Conservation (phyloP, 2,888 invertebrate species). For the Sacculina carcini region DNA sequence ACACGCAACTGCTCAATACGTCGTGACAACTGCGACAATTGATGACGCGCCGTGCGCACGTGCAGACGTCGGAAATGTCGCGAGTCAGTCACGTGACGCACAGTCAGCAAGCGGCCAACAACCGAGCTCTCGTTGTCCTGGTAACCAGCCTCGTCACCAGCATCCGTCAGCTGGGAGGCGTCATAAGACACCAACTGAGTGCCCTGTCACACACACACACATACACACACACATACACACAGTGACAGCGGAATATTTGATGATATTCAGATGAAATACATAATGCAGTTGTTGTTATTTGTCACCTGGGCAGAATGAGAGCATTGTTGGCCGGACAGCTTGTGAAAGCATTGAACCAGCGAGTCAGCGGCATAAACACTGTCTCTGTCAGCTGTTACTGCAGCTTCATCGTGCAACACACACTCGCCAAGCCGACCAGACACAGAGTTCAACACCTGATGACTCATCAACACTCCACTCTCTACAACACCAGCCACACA, state of each 20-base stretch:
- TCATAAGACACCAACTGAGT: too few species aligned
- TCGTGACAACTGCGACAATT: not conserved
- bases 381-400: not conserved
- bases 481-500: too few species aligned
- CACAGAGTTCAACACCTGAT: not conserved
- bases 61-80: conserved; percentile 40
- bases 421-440: not conserved
- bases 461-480: not conserved
- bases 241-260: too few species aligned
- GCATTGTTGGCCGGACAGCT: not conserved
- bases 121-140: not conserved
- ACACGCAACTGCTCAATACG: not conserved
- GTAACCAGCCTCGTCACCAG: not conserved
- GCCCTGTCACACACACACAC: too few species aligned
- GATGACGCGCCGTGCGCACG: conserved; percentile 31
- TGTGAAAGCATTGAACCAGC: not conserved
- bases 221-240: too few species aligned
- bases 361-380: too few species aligned
- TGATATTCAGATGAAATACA: too few species aligned
- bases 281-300: too few species aligned
- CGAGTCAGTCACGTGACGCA: conserved; percentile 35
- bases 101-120: conserved; percentile 22
- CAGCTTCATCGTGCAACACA: not conserved
- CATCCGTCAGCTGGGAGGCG: too few species aligned
- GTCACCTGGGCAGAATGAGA: not conserved